These are phyloP conservation scores for Calidris pygmaea DNA, from an alignment of 2,113 vertebrate species.

Conservation along the genomic window DNA sequence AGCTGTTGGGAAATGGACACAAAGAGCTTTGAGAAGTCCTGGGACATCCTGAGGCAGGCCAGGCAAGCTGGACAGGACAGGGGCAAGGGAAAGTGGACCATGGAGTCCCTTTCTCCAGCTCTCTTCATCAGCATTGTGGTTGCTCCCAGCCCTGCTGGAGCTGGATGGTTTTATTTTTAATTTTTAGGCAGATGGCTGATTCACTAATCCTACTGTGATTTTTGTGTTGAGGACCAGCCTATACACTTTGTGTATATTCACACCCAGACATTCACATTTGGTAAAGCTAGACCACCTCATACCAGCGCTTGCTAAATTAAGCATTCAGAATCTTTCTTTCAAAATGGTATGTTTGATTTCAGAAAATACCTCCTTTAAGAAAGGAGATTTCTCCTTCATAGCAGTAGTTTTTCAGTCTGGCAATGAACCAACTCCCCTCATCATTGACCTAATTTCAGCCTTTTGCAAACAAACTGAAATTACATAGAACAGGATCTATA, in stretches of 20 bases:
- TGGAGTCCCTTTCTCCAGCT: background rate
- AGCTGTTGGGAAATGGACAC: background rate
- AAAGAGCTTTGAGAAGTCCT: background rate
- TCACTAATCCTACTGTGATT: background rate
- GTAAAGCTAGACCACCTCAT: background rate
- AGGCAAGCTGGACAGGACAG: background rate
- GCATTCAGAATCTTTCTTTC: background rate
- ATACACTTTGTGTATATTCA: background rate
- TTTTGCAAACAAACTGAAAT: background rate
- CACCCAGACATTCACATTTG: background rate
- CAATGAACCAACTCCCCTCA: background rate
- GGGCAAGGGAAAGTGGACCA: background rate
- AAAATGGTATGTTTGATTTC: background rate
- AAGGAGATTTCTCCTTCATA: background rate
- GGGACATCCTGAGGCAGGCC: background rate
- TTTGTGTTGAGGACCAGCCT: background rate
- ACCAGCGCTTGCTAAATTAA: background rate
- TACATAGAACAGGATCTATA: background rate
- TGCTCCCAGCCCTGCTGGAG: background rate
- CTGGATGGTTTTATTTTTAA: background rate
- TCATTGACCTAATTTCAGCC: background rate
- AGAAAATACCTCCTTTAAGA: background rate
- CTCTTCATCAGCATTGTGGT: background rate
- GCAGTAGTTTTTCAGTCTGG: background rate
- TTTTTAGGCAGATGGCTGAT: background rate